Percentiles rank a stretch among this genome's conserved stretches.
Evolutionary conservation across 2,888 invertebrate genomes (phyloP).

Genomic region (Rhingia rostrata): DNA sequence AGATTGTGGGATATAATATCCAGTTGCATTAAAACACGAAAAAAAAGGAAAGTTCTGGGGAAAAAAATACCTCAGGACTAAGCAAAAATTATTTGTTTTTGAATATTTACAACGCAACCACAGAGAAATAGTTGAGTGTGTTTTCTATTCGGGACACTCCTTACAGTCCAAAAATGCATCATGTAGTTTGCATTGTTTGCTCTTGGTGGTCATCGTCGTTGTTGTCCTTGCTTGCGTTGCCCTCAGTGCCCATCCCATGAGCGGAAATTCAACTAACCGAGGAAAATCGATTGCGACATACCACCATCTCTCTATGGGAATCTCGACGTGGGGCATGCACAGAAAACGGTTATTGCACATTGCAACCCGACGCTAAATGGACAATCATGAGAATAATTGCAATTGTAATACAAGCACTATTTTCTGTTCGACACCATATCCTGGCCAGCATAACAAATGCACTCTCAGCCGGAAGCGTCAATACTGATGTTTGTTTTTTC

Average conservation of each 20-base stretch:
- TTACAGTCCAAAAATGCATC: constrained; percentile 16
- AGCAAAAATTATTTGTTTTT: constrained; percentile 20
- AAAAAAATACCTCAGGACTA: constrained; percentile 5
- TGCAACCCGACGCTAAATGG: constrained; percentile 51
- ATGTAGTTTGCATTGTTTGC: constrained; percentile 7
- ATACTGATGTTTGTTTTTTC: not conserved
- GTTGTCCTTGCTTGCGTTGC: not conserved
- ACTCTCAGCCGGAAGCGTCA: constrained; percentile 3
- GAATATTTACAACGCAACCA: constrained; percentile 27
- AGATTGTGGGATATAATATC: not conserved
- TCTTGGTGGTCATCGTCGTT: too few species aligned
- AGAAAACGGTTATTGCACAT: constrained; percentile 8
- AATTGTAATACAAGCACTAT: constrained; percentile 50
- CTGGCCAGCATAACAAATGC: constrained; percentile 44
- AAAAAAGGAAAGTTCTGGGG: not conserved
- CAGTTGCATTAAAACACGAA: not conserved
- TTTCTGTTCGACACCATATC: constrained; percentile 46
- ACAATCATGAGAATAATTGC: constrained; percentile 57
- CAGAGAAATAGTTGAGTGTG: not conserved
- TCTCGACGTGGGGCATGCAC: not conserved
- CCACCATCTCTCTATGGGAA: constrained; percentile 1
- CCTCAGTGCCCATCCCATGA: not conserved
- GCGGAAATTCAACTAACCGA: not conserved
- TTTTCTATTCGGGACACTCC: constrained; percentile 13
- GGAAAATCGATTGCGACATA: constrained; percentile 33